phyloP scores from a whole-genome alignment of 1,140 invertebrate genomes.

The Leptonema lineaticorne region DNA sequence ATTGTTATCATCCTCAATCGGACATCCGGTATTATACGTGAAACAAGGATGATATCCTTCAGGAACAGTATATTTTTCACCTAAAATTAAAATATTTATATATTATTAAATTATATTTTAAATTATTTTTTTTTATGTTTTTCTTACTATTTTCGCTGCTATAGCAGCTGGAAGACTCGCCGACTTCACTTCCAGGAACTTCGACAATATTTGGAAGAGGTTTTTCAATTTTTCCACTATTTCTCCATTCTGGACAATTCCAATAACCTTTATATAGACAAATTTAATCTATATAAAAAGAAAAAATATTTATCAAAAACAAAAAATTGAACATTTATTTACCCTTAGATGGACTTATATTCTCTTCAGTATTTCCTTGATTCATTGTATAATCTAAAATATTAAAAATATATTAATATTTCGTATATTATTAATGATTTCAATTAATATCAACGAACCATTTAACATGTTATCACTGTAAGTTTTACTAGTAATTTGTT shows the following conservation, averaged over 20 bases:
- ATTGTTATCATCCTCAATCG: conserved; percentile 42
- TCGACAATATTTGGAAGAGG: conserved; percentile 84
- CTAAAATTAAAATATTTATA: conserved; percentile 42
- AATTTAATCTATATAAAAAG: neutral
- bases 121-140: neutral
- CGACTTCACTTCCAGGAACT: conserved; percentile 80
- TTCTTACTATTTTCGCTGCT: conserved; percentile 84
- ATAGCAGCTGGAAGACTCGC: conserved; percentile 81
- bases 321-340: conserved; percentile 1
- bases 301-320: neutral
- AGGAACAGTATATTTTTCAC: conserved; percentile 71
- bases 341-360: too few relatives aligned
- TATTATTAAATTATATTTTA: neutral
- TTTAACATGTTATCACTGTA: conserved; percentile 69
- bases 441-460: too few relatives aligned
- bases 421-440: conserved; percentile 16
- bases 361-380: too few relatives aligned
- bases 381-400: too few relatives aligned
- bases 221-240: conserved; percentile 65
- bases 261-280: conserved; percentile 67
- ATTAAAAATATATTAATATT: neutral
- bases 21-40: conserved; percentile 68
- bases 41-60: conserved; percentile 78
- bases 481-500: conserved; percentile 67
- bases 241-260: conserved; percentile 87